Evolutionary conservation across 2,888 invertebrate genomes (phyloP), one percentile per base, ranked within the genome.

Genomic region (Pardosa pseudoannulata): DNA sequence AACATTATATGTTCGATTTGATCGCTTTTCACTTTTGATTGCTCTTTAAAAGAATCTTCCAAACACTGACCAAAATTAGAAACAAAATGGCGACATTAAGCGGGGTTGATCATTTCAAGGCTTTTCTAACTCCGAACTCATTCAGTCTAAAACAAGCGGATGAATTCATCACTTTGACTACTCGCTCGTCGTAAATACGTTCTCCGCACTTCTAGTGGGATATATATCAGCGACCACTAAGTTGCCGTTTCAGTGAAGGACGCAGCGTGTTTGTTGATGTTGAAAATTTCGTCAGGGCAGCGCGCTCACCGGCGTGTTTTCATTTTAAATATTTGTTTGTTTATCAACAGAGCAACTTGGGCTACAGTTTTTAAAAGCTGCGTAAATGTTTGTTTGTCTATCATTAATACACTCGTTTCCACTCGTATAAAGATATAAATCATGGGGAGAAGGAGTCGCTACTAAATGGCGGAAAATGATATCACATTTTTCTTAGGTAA

Each of bases 151-250:
- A 56, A 56, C 56, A 56, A 56, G 19, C 56, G 56, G 16, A 56
- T 23, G 56, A 23, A 56, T 56, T 56, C 56, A 56, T 56, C 56
- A 23, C 56, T 23, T 23, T 56, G 56, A 23, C 56, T 56, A 56
- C 5, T 56, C 56, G 27, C 13, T 27, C 6, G 19, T 39, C 27
- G 41, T 50, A 29, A 29, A 50, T 36, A 62, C 62, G 23, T 39
- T 29, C 75, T 31, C 41, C 75, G 28, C 31, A 67, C 31, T 32
- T 32, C 27, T 32, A 16, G 32, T n/a, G 19, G 65, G 19, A 67
- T 56, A 32, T 78, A 68, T 27, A 36, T 78, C 78, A 68, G 50
- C 68, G 36, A n/a, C 23, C 31, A 13, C 78, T 36, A 50, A 28
- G 27, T 67, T 78, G 68, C 56, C 31, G 56, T 16, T 78, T 50